Conservation (phyloP, 2,888 invertebrate genomes). For the Diabrotica balteata region DNA sequence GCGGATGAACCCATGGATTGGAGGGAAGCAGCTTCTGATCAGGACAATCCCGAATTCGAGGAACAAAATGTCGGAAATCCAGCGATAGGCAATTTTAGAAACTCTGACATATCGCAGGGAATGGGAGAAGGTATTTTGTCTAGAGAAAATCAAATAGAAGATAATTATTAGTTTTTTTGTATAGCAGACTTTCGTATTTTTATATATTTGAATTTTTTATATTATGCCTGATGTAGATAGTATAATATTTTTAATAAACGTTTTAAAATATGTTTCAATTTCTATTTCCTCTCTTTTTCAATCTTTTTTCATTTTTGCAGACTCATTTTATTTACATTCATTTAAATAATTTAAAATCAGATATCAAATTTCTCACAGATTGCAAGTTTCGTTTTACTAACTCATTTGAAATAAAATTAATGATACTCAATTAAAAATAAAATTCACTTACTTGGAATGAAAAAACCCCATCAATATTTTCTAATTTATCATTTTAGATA, state of each 20-base stretch:
- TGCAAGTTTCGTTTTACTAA: too few relatives aligned
- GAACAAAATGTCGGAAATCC: not conserved
- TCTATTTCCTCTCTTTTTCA: not conserved
- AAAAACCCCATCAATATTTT: slow-evolving; percentile 15
- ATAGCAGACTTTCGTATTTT: slow-evolving; percentile 8
- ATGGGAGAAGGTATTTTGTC: slow-evolving; percentile 3
- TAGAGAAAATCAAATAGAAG: slow-evolving; percentile 7
- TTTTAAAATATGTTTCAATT: not conserved
- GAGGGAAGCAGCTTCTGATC: not conserved
- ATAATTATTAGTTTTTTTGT: slow-evolving; percentile 1
- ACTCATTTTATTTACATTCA: too few relatives aligned
- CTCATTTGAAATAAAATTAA: too few relatives aligned
- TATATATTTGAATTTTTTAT: not conserved
- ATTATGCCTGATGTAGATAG: not conserved
- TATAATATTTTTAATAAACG: slow-evolving; percentile 3
- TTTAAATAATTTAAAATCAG: too few relatives aligned
- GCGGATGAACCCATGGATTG: not conserved
- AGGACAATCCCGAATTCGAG: not conserved
- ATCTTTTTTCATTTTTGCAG: not conserved
- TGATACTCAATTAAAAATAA: slow-evolving; percentile 2
- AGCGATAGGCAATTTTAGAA: not conserved
- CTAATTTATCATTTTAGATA: not conserved
- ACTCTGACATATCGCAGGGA: not conserved
- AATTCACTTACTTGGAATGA: slow-evolving; percentile 16
- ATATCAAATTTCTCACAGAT: too few relatives aligned